Base-by-base conservation (phyloP, 2,888 invertebrate genomes). In the Hydriomena furcata region DNA sequence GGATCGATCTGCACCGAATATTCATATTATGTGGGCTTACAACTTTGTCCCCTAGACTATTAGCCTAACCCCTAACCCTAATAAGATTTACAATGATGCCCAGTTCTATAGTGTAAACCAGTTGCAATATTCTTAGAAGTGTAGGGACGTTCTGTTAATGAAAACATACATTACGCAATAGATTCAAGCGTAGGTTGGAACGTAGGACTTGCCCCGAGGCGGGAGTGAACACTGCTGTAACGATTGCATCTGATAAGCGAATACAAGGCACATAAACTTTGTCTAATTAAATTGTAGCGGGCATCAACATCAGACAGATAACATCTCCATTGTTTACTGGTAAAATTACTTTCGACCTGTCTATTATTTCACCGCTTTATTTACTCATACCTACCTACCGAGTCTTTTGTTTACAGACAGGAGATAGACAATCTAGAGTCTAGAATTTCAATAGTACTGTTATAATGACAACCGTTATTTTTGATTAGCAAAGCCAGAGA, bases 211-310 rank as follows among this genome's bases (percentile, higher is more conserved):
- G 73, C 68, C 66, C 60, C 67, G 65, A 66, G 73, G 75, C 69
- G 58, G 21, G 61, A 52, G 55, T 64, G 61, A 65, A 52, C 61
- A 62, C 66, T 54, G 66, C 68, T 59, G 71, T 68, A 66, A 60
- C 67, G 75, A 78, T 74, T 66, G 73, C 79, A 77, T 74, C 76
- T 71, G 84, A 83, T 83, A 82, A 79, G 66, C 61, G 62, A 62
- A 65, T 79, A 80, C 79, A 78, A 74, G 79, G 63, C 70, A 79
- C 77, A 85, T 84, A 84, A 84, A 81, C 82, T 83, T 82, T 68
- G 75, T 82, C 81, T 86, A 87, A 87, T 88, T 87, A 87, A 88
- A 87, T 84, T 82, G 85, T 84, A 81, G 61, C 68, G 76, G 76
- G 71, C 76, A 81, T 82, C 81, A 81, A 73, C 76, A 73, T 74